Conservation (phyloP, 2,888 invertebrate genomes). For the Meliscaeva auricollis region DNA sequence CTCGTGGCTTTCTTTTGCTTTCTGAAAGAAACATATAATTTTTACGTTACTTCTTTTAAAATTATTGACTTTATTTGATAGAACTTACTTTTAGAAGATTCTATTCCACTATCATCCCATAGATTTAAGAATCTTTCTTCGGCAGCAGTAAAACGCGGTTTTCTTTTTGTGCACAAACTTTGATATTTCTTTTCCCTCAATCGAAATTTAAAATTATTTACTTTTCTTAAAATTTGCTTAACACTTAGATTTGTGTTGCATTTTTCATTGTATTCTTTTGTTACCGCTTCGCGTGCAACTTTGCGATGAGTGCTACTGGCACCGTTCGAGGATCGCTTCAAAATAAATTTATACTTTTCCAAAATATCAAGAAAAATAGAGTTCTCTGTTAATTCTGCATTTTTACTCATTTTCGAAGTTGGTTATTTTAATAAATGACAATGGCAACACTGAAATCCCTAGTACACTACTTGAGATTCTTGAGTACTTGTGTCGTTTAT, state of each 20-base stretch:
- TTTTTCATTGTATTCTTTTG: conserved; percentile 2
- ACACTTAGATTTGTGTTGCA: conserved; percentile 3
- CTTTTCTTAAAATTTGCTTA: conserved; percentile 23
- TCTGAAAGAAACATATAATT: too few relatives aligned
- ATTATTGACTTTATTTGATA: not conserved
- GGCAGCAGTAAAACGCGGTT: not conserved
- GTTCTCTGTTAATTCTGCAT: not conserved
- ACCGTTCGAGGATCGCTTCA: not conserved
- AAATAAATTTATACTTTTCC: conserved; percentile 18
- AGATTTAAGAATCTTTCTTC: conserved; percentile 11
- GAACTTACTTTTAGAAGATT: not conserved
- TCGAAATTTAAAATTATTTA: conserved; percentile 16
- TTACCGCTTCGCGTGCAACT: not conserved
- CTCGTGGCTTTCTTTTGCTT: too few relatives aligned
- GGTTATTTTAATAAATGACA: not conserved
- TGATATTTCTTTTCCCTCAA: conserved; percentile 19
- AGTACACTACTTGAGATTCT: conserved; percentile 5
- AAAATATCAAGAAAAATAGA: conserved; percentile 7
- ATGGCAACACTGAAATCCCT: not conserved
- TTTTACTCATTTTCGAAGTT: not conserved
- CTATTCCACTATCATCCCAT: not conserved
- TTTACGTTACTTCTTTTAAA: too few relatives aligned
- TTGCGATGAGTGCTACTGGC: not conserved
- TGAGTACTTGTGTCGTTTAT: too few relatives aligned
- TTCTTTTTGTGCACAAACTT: not conserved